Evolutionary conservation across 2,113 vertebrate genomes (phyloP).

Genomic region (Engraulis encrasicolus): DNA sequence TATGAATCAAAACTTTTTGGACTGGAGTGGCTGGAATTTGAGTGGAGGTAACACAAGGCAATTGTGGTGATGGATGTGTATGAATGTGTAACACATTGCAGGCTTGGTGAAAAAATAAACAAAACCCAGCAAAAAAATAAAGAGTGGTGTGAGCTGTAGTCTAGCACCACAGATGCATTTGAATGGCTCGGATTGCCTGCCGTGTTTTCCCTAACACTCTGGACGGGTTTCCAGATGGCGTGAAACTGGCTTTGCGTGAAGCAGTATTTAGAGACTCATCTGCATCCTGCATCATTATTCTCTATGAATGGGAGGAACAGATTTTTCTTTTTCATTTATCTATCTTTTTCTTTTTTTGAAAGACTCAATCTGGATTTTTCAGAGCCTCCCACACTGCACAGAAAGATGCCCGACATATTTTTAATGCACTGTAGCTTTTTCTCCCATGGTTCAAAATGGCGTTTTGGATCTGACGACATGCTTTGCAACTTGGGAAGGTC

Average conservation of each 20-base stretch:
- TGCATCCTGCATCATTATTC: background rate
- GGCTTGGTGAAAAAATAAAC: background rate
- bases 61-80: background rate
- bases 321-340: background rate
- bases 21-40: slow-evolving; percentile 12
- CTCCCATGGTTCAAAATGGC: background rate
- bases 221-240: slow-evolving; percentile 1
- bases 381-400: background rate
- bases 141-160: background rate
- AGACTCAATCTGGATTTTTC: background rate
- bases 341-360: background rate
- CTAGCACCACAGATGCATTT: background rate
- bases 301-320: background rate
- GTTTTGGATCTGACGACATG: background rate
- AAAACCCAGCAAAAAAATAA: too few species aligned
- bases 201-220: background rate
- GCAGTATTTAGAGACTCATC: background rate
- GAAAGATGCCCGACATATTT: background rate
- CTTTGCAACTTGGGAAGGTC: background rate
- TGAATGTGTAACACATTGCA: slow-evolving; percentile 15
- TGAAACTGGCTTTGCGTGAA: background rate
- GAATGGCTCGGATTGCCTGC: background rate
- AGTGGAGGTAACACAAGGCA: background rate
- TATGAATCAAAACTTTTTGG: background rate
- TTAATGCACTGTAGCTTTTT: background rate